Evolutionary conservation across 2,113 vertebrate species (phyloP).

Genomic region (Xiphophorus maculatus): DNA sequence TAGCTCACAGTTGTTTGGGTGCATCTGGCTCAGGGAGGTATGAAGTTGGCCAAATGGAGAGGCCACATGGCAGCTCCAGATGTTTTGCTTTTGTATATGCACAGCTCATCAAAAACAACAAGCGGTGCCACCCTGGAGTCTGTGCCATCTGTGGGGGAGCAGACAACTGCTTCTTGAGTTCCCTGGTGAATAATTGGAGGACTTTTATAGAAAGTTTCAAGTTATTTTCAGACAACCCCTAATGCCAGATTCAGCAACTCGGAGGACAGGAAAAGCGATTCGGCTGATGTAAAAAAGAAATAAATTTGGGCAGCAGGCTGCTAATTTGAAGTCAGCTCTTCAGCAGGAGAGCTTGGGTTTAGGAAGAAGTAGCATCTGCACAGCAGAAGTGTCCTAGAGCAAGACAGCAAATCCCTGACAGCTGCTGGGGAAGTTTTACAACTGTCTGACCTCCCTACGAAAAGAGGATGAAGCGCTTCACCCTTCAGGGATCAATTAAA

Average conservation of each 20-base stretch:
- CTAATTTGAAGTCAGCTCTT: conserved; percentile 41
- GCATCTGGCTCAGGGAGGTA: conserved; percentile 76
- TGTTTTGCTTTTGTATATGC: conserved; percentile 86
- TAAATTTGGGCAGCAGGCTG: conserved; percentile 27
- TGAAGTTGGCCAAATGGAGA: conserved; percentile 80
- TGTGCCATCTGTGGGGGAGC: conserved; percentile 78
- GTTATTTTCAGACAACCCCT: conserved; percentile 55
- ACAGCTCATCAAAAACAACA: conserved; percentile 82
- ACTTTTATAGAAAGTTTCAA: conserved; percentile 45
- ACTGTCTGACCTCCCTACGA: conserved; percentile 32
- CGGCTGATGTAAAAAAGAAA: neutral
- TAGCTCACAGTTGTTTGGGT: conserved; percentile 77
- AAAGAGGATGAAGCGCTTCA: conserved; percentile 14
- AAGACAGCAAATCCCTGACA: conserved; percentile 37
- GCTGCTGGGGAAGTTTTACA: conserved; percentile 22
- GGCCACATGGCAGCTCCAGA: conserved; percentile 90
- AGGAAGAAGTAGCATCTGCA: conserved; percentile 22
- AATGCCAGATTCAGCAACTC: conserved; percentile 32
- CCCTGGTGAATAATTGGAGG: conserved; percentile 65
- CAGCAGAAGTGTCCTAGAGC: conserved; percentile 36
- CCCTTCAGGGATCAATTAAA: conserved; percentile 29
- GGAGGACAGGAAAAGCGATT: conserved; percentile 8
- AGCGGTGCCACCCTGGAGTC: conserved; percentile 76
- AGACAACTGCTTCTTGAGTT: conserved; percentile 72
- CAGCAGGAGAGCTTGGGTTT: conserved; percentile 18